These are phyloP conservation scores for Ploceus nigricollis DNA, from an alignment of 2,113 vertebrate genomes.

Conservation along the genomic window DNA sequence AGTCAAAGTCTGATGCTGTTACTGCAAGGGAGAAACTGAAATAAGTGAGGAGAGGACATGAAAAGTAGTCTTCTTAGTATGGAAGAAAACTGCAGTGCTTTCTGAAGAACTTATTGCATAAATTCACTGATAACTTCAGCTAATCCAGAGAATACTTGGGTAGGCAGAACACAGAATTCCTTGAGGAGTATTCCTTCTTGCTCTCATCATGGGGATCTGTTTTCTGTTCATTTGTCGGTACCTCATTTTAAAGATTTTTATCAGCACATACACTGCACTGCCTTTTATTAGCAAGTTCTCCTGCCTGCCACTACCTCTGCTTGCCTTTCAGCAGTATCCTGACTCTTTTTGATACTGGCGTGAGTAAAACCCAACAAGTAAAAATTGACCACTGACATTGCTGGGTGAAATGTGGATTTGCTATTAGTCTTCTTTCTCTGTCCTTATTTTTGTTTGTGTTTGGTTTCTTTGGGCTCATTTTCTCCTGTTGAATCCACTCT, in stretches of 20 bases:
- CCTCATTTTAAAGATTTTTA: neutral
- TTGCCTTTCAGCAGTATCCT: neutral
- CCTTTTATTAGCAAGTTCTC: neutral
- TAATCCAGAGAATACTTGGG: neutral
- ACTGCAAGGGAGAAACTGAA: neutral
- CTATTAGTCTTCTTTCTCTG: neutral
- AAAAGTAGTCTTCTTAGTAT: neutral
- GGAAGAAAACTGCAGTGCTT: neutral
- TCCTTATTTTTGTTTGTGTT: neutral
- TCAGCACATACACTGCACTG: neutral
- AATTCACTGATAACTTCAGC: neutral
- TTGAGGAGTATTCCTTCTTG: neutral
- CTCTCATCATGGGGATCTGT: neutral
- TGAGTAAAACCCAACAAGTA: neutral
- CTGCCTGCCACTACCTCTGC: neutral
- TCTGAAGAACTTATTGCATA: neutral
- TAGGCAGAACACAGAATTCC: neutral
- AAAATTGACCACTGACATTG: neutral
- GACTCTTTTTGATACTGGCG: neutral
- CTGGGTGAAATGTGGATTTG: neutral
- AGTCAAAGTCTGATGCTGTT: neutral
- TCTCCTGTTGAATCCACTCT: neutral
- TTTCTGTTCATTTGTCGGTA: neutral
- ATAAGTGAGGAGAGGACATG: neutral
- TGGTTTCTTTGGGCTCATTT: neutral